Base-by-base conservation (phyloP, 1,140 invertebrate genomes). In the Cyclina sinensis region DNA sequence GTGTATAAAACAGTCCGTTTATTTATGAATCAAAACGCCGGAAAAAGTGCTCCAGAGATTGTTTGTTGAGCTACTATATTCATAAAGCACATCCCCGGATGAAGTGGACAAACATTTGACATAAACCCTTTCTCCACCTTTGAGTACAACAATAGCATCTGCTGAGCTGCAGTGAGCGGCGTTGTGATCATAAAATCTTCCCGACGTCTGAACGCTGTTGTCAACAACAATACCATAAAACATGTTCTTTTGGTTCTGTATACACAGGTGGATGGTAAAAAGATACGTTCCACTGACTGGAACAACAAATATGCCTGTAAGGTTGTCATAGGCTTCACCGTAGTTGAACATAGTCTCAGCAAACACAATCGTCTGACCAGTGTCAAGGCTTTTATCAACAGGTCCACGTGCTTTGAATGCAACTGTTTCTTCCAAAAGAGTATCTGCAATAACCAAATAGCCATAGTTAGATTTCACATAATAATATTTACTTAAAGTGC, bases 201-300 rank as follows among this genome's bases (percentile, higher is more conserved):
- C 70, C 3, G 70, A 43, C 70, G 70, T 74, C 14, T 74, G 70
- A 43, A 74, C 43, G n/a, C 4, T 39, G 70, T 48, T 48, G 43
- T 74, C 39, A 11, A 32, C n/a, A 37, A 74, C 37, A 27, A 74
- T 27, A 27, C 43, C 43, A 37, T 39, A 74, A 43, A 18, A 24
- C 43, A 74, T 74, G 43, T 74, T 12, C 16, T 30, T n/a, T 12
- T 48, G 18, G 9, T 27, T 24, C 39, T 5, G 1, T 43, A 35
- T 39, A 43, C 70, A 74, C 32, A 74, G 43, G 32, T 74, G 70
- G 11, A 74, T 37, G 11, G 65, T 68, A 27, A 68, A 68, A n/a
- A 68, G 65, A 30, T 68, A 68, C 12, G 65, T 35, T 35, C 65
- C 65, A 27, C 30, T 12, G 11, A 68, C 65, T 1, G 65, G 65